A percentile compares a stretch with the other conserved stretches of the same genome.
Evolutionary conservation across 2,113 vertebrate genomes (phyloP).

Genomic region (Alexandromys fortis): DNA sequence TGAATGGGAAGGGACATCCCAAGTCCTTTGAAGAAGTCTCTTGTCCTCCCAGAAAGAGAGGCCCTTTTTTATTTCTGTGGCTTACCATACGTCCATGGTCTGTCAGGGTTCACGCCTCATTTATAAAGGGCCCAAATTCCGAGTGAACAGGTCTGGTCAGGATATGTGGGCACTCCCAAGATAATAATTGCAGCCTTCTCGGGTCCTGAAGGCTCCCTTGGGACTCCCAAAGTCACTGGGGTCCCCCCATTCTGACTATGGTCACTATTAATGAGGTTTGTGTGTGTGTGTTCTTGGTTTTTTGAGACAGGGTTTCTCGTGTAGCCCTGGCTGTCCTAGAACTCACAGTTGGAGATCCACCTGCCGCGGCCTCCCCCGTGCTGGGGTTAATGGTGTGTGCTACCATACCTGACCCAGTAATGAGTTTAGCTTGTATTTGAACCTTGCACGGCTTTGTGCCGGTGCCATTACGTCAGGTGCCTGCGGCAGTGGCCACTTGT

Average conservation of each 20-base stretch:
- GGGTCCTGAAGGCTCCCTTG: not conserved
- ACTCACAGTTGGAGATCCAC: not conserved
- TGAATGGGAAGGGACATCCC: not conserved
- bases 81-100: not conserved
- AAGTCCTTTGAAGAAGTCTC: not conserved
- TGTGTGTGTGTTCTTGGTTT: not conserved
- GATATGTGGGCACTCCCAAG: not conserved
- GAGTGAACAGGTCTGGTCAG: not conserved
- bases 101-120: not conserved
- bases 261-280: fast-evolving
- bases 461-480: not conserved
- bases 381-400: not conserved
- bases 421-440: not conserved
- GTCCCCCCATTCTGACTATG: fast-evolving
- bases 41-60: not conserved
- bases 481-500: not conserved
- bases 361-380: not conserved
- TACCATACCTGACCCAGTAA: fast-evolving
- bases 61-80: not conserved
- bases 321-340: not conserved
- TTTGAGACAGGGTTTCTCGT: not conserved
- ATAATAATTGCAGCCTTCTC: not conserved
- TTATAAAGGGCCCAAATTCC: not conserved
- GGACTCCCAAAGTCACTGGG: not conserved
- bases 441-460: not conserved